Conservation (phyloP, 1,140 invertebrate species). For the Atta texana region DNA sequence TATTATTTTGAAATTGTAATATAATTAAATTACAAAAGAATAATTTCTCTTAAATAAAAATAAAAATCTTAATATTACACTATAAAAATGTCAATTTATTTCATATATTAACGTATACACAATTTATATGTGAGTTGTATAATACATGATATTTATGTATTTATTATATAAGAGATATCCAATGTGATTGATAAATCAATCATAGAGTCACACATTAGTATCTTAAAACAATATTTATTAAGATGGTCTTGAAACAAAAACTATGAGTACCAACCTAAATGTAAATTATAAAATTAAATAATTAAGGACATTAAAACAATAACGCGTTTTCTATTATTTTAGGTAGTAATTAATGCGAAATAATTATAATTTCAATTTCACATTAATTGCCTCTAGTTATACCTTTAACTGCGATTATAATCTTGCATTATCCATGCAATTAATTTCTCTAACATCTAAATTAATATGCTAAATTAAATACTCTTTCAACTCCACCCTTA, state of each 20-base stretch:
- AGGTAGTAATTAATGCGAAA: not conserved
- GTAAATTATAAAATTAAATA: not conserved
- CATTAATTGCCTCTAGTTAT: slow-evolving; percentile 57
- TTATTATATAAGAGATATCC: not conserved
- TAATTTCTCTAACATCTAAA: slow-evolving; percentile 68
- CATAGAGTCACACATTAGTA: too few species aligned
- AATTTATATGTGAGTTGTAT: not conserved
- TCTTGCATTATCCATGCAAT: slow-evolving; percentile 46
- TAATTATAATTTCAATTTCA: slow-evolving; percentile 60
- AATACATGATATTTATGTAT: too few species aligned
- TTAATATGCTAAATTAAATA: not conserved
- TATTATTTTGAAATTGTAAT: not conserved
- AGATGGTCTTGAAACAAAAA: too few species aligned
- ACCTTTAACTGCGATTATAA: slow-evolving; percentile 67
- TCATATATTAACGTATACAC: not conserved
- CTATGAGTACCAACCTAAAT: not conserved
- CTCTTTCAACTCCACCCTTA: slow-evolving; percentile 16
- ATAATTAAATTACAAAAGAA: not conserved
- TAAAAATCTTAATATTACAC: not conserved
- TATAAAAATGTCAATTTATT: not conserved
- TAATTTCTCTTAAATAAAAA: not conserved
- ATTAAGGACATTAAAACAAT: not conserved
- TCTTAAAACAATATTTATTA: too few species aligned
- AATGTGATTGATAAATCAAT: not conserved
- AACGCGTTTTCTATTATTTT: not conserved